These are phyloP conservation scores for Dynastes tityus DNA, from an alignment of 2,888 invertebrate genomes.

Conservation along the genomic window DNA sequence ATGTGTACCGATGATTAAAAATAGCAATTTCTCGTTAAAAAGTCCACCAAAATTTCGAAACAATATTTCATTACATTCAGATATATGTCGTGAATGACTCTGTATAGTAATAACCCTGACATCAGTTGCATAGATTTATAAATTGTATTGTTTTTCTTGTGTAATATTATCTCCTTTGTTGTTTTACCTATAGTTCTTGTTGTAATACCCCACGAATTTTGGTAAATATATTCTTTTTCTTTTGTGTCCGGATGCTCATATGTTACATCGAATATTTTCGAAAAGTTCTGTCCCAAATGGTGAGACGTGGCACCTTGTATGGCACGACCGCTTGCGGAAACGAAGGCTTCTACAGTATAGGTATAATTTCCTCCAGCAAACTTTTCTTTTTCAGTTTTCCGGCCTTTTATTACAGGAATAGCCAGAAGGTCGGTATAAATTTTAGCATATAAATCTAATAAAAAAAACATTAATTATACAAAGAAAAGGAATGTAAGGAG, in stretches of 20 bases:
- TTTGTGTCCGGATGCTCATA: conserved; percentile 95
- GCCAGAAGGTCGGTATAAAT: conserved; percentile 94
- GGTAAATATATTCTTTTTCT: conserved; percentile 90
- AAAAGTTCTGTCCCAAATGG: conserved; percentile 99
- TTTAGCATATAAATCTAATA: conserved; percentile 85
- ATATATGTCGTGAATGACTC: no score
- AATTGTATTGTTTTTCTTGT: no score
- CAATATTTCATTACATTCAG: no score
- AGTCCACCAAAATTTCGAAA: no score
- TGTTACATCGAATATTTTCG: conserved; percentile 98
- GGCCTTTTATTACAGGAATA: conserved; percentile 95
- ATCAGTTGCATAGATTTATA: no score
- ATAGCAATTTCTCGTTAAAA: no score
- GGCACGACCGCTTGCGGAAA: conserved; percentile 93
- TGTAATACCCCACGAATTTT: conserved; percentile 99
- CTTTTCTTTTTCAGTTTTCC: conserved; percentile 99
- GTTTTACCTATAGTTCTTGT: conserved; percentile 91
- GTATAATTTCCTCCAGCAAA: conserved; percentile 99
- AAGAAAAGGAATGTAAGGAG: background rate
- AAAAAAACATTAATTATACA: background rate
- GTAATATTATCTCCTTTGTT: background rate
- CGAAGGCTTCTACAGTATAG: conserved; percentile 96
- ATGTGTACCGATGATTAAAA: no score
- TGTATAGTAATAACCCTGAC: no score
- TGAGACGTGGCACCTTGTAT: conserved; percentile 99